phyloP scores from a whole-genome alignment of 2,113 vertebrate species.

The Chionomys nivalis region DNA sequence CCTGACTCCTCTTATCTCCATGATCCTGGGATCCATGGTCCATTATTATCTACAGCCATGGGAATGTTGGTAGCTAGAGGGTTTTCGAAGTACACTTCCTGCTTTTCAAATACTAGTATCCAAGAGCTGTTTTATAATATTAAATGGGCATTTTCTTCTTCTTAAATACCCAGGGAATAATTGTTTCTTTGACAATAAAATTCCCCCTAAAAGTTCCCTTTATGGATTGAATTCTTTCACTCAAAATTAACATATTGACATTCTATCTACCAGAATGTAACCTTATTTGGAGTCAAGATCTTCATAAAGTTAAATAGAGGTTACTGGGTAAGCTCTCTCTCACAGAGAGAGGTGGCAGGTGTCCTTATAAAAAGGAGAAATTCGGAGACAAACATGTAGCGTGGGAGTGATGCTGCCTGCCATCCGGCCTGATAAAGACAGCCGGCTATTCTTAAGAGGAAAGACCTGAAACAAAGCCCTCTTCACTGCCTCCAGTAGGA shows the following conservation, averaged over 20 bases:
- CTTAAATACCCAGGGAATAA: neutral
- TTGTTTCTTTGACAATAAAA: neutral
- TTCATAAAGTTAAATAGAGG: neutral
- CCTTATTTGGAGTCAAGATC: neutral
- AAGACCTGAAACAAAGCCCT: rapidly evolving
- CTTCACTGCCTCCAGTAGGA: rapidly evolving
- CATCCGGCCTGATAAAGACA: neutral
- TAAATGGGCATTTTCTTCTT: neutral
- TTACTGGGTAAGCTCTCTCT: neutral
- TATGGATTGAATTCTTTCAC: neutral
- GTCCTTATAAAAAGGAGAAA: neutral
- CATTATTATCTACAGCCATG: neutral
- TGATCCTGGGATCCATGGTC: too few species aligned
- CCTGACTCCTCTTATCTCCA: neutral
- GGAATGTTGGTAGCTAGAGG: neutral
- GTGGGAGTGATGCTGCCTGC: rapidly evolving
- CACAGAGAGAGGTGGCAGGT: neutral
- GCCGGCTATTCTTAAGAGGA: neutral
- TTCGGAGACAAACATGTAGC: neutral
- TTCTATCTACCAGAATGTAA: neutral
- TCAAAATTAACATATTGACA: neutral
- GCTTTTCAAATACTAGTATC: neutral
- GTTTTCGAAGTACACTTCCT: neutral
- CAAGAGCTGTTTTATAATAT: neutral
- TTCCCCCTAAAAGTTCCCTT: neutral